Conservation (phyloP, 1,140 invertebrate species). For the Panagrolaimus sp. region DNA sequence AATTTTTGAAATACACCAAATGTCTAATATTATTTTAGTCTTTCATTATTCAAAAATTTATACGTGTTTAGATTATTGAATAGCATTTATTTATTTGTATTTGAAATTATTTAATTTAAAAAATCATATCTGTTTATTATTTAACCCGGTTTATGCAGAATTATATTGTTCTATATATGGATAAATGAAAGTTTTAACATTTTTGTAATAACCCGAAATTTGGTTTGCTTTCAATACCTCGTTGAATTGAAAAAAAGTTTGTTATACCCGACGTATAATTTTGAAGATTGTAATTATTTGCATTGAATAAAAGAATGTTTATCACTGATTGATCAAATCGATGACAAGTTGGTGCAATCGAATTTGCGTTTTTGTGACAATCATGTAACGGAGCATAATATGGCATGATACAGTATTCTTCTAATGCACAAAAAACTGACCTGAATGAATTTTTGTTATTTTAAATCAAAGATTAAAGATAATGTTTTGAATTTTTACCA, state of each 20-base stretch:
- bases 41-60: too few species aligned
- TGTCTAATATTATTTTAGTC: too few species aligned
- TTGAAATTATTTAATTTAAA: too few species aligned
- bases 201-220: too few species aligned
- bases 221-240: not conserved
- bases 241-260: not conserved
- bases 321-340: conserved; percentile 15
- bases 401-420: conserved; percentile 5
- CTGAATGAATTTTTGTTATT: not conserved
- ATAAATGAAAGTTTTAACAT: too few species aligned
- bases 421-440: conserved; percentile 15
- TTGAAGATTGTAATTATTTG: not conserved
- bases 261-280: not conserved
- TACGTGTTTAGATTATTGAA: too few species aligned
- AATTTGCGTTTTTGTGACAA: not conserved
- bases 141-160: too few species aligned
- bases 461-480: not conserved
- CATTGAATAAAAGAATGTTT: not conserved
- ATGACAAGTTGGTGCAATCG: not conserved
- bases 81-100: too few species aligned
- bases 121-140: too few species aligned
- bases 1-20: too few species aligned
- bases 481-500: not conserved
- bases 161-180: too few species aligned
- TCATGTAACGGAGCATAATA: not conserved